phyloP scores from a whole-genome alignment of 35 echinoderm and acorn worm genomes.

The Ptychodera flava region DNA sequence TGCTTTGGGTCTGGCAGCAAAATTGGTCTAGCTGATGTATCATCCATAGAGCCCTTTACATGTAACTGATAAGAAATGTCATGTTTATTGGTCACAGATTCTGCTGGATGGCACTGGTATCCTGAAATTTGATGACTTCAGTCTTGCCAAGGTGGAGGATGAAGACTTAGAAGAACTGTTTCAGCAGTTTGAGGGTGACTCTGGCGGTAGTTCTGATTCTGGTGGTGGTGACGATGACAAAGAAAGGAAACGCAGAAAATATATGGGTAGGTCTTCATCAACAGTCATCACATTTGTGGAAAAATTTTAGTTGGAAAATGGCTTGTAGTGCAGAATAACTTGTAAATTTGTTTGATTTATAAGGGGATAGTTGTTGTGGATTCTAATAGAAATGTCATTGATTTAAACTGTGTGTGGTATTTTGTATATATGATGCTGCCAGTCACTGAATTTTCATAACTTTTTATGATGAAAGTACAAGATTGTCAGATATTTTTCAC shows the following conservation, averaged over 20 bases:
- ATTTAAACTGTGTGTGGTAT: too few species aligned
- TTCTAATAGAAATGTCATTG: too few species aligned
- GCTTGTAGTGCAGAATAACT: too few species aligned
- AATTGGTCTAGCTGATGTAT: neutral
- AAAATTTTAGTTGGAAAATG: too few species aligned
- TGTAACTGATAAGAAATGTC: neutral
- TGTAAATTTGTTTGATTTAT: too few species aligned
- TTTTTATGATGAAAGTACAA: too few species aligned
- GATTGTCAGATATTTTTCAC: too few species aligned
- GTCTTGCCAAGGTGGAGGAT: conserved; percentile 78
- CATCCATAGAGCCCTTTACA: neutral
- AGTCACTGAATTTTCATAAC: too few species aligned
- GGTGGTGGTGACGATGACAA: conserved; percentile 30
- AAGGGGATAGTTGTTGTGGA: too few species aligned
- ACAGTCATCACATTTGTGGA: too few species aligned
- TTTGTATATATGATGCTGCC: too few species aligned
- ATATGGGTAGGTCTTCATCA: neutral
- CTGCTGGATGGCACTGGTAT: conserved; percentile 73
- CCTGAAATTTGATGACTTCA: conserved; percentile 95
- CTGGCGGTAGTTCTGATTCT: conserved; percentile 10
- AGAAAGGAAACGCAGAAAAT: neutral
- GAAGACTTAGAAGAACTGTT: conserved; percentile 88
- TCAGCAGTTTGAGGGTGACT: conserved; percentile 41
- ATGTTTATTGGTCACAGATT: conserved; percentile 36
- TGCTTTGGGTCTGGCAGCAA: neutral